Percentiles rank a stretch among this genome's conserved stretches.
These are phyloP conservation scores for Diaphora mendica DNA, from an alignment of 2,888 invertebrate genomes.

Conservation along the genomic window DNA sequence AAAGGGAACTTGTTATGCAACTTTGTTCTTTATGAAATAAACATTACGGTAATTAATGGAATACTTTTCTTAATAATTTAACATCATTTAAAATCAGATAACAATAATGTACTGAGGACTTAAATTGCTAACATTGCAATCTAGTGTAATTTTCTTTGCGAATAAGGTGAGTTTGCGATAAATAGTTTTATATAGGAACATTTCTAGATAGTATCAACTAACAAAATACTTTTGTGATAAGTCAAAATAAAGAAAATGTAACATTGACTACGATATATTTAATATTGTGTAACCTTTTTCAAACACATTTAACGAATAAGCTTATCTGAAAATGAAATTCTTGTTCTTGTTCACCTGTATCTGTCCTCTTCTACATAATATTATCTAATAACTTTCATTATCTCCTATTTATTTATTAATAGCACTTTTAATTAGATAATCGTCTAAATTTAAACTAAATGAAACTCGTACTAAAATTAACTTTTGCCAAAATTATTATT, in stretches of 20 bases:
- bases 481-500: neutral
- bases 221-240: constrained; percentile 21
- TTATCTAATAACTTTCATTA: neutral
- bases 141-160: constrained; percentile 43
- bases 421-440: neutral
- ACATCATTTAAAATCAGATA: constrained; percentile 31
- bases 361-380: neutral
- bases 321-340: neutral
- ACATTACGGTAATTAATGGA: constrained; percentile 46
- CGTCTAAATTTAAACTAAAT: neutral
- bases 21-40: constrained; percentile 59
- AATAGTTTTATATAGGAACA: constrained; percentile 35
- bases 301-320: neutral
- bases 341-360: neutral
- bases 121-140: constrained; percentile 35
- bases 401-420: neutral
- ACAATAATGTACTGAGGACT: constrained; percentile 37
- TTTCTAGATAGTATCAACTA: constrained; percentile 43
- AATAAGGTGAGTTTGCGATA: constrained; percentile 35
- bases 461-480: neutral
- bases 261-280: neutral
- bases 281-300: neutral
- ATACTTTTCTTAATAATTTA: constrained; percentile 48
- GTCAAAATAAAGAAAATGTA: neutral
- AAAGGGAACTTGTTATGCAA: constrained; percentile 77